Percentiles rank a stretch among this genome's conserved stretches.
These are phyloP conservation scores for Pterostichus madidus DNA, from an alignment of 2,888 invertebrate species.

Conservation along the genomic window DNA sequence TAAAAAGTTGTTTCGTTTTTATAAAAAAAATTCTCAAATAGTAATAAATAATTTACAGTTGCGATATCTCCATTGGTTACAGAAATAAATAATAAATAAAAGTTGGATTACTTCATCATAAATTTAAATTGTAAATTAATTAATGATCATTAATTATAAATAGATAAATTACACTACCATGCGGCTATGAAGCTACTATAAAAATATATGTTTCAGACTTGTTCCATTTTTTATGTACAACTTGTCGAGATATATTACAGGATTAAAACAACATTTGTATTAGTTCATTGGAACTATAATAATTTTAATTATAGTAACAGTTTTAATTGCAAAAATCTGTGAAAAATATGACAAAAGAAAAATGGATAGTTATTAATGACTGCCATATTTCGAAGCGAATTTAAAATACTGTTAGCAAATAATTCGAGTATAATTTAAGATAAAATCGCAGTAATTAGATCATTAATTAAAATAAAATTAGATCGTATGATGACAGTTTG, in stretches of 20 bases:
- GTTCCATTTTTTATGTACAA: conserved; percentile 50
- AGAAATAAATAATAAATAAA: conserved; percentile 56
- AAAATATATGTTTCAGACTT: conserved; percentile 42
- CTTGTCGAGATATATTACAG: conserved; percentile 37
- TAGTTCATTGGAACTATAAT: conserved; percentile 27
- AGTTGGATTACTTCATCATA: conserved; percentile 63
- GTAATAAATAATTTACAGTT: conserved; percentile 54
- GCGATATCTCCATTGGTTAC: conserved; percentile 53
- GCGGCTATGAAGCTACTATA: conserved; percentile 20
- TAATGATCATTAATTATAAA: conserved; percentile 61
- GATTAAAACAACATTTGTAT: conserved; percentile 50
- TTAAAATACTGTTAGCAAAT: background rate
- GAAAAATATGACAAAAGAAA: conserved; percentile 20
- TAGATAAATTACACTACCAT: conserved; percentile 56
- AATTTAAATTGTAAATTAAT: conserved; percentile 64
- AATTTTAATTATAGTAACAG: conserved; percentile 15
- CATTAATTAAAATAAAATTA: conserved; percentile 62
- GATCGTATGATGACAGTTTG: conserved; percentile 46
- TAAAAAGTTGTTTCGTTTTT: conserved; percentile 47
- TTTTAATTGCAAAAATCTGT: background rate
- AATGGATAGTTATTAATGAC: conserved; percentile 18
- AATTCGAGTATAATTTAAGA: background rate
- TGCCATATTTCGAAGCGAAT: background rate
- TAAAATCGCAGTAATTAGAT: conserved; percentile 53
- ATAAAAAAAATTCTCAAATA: conserved; percentile 43